Evolutionary conservation across 1,140 invertebrate species (phyloP).

Genomic region (Charaxes varanes): DNA sequence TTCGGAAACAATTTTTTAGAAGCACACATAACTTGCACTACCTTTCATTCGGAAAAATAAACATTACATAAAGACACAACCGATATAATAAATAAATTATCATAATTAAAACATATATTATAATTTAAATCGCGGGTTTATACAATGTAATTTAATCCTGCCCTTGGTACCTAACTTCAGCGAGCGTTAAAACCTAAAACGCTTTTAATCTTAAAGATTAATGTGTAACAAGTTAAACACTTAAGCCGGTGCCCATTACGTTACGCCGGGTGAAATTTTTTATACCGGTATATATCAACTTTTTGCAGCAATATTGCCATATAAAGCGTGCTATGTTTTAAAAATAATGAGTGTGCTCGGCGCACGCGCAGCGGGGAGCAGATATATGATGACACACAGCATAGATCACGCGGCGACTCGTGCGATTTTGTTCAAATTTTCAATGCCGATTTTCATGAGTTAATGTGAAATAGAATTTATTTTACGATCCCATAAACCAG

Average conservation of each 20-base stretch:
- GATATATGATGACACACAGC: conserved; percentile 30
- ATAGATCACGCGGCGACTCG: conserved; percentile 28
- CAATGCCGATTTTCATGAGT: conserved; percentile 12
- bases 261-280: conserved; percentile 26
- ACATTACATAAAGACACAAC: too few relatives aligned
- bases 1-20: too few relatives aligned
- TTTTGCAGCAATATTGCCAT: conserved; percentile 42
- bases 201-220: conserved; percentile 7
- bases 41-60: too few relatives aligned
- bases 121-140: too few relatives aligned
- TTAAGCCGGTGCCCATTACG: conserved; percentile 26
- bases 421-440: conserved; percentile 21
- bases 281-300: conserved; percentile 34
- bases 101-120: too few relatives aligned
- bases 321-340: conserved; percentile 42
- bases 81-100: too few relatives aligned
- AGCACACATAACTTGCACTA: too few relatives aligned
- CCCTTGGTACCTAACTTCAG: too few relatives aligned
- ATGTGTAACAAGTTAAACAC: conserved; percentile 8
- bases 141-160: too few relatives aligned
- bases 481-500: conserved; percentile 6
- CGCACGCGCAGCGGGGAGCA: conserved; percentile 32
- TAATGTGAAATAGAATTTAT: conserved; percentile 5
- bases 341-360: conserved; percentile 38
- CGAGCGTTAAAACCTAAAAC: background rate